These are phyloP conservation scores for Paradoxurus hermaphroditus DNA, from an alignment of 2,113 vertebrate genomes.

Conservation along the genomic window DNA sequence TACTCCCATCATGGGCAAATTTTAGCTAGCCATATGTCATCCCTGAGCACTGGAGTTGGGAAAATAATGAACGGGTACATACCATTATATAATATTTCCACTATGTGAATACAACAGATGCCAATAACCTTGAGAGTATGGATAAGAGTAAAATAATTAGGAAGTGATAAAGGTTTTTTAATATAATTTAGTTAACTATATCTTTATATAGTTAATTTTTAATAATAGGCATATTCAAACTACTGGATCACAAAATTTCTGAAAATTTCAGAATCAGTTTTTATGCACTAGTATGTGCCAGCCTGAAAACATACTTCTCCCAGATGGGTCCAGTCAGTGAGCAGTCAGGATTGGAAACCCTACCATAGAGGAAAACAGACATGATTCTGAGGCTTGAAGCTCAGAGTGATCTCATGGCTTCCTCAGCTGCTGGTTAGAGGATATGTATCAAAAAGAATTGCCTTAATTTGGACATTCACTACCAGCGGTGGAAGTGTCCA, in stretches of 20 bases:
- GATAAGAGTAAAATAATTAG: not conserved
- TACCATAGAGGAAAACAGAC: not conserved
- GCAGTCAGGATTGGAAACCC: not conserved
- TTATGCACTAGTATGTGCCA: not conserved
- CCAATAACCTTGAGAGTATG: not conserved
- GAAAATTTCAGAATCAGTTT: not conserved
- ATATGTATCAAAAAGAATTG: not conserved
- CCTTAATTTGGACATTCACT: not conserved
- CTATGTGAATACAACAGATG: not conserved
- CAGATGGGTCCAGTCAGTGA: not conserved
- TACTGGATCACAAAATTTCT: not conserved
- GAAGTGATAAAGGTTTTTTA: not conserved
- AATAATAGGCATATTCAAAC: not conserved
- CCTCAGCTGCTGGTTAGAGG: not conserved
- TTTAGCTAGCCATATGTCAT: not conserved
- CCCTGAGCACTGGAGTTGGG: not conserved
- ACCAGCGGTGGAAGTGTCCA: not conserved
- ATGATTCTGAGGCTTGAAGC: not conserved
- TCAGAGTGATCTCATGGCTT: not conserved
- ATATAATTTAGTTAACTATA: not conserved
- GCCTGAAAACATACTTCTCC: not conserved
- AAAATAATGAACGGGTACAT: not conserved
- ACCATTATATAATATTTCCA: not conserved
- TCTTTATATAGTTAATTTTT: not conserved
- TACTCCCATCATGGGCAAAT: not conserved